Evolutionary conservation across 1,140 invertebrate species (phyloP), one percentile per base, ranked within the genome.

Genomic region (Drosophila sucinea): DNA sequence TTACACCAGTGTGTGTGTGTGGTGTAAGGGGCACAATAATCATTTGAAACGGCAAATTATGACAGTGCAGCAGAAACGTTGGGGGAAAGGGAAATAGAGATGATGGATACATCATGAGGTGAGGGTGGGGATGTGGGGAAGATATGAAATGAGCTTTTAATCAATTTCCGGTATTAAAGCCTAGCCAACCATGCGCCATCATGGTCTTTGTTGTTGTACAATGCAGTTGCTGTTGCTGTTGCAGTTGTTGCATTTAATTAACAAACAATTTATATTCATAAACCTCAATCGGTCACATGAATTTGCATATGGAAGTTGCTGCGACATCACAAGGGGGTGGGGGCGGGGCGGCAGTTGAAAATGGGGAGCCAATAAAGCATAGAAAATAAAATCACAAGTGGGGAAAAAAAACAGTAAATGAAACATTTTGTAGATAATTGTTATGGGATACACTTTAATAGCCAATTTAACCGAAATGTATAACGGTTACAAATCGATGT

Each of bases 261-360:
- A 89, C 85, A 84, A 84, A 89, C 85, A 89, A 89, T 89, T 89
- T 89, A 89, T 89, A 89, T 90, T 89, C 84, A 89, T 89, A 89
- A 89, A 73, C 84, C 81, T 70, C 85, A 90, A 84, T 84, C 85
- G 81, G 85, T 89, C 85, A 90, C 85, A 89, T 89, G 84, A 74
- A 89, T 90, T 89, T 89, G 77, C 77, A 68, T 80, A 83, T 67
- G 71, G 41, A 77, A 79, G 47, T 78, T 51, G 44, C 44, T 23
- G 23, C 44, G 61, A 35, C 33, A 41, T 33, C 54, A 61, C 57
- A 54, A 76, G 55, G 30, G 33, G n/a, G 47, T 10, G 56, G 63
- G 44, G 44, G 17, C 17, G 17, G 17, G 17, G 17, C 17, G 17
- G 17, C 17, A 17, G 17, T 17, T 17, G 17, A 17, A 17, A 17